Base-by-base conservation (phyloP, 2,888 invertebrate species). In the Cheilosia urbana region DNA sequence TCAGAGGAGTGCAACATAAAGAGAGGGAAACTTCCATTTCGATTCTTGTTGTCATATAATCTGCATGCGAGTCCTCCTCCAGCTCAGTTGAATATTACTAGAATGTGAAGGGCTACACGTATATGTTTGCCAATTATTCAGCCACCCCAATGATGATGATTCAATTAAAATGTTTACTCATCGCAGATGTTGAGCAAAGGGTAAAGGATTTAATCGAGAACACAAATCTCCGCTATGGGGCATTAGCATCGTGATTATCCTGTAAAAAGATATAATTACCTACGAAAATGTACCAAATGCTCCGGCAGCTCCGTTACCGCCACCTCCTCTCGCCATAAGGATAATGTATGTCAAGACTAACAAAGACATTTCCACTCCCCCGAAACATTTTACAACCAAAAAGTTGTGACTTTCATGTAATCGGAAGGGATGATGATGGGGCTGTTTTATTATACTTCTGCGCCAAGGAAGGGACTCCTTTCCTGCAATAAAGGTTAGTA, bases 141-240 rank as follows among this genome's bases (percentile, higher is more conserved):
- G 34, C 34, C 45, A 27, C 42, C 49, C 63, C 55, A 72, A 83
- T n/a, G n/a, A n/a, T n/a, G n/a, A 24, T 73, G 63, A 78, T 69
- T 73, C 73, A 83, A 83, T 83, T 83, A 79, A 27, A 69, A 58
- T 51, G 63, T 79, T 83, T 63, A 53, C 62, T 63, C 73, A 47
- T 72, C 13, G 27, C 49, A 60, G 42, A 51, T 53, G 27, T 82
- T 37, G 60, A 6, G 57, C 68, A 51, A 49, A 68, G n/a, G 5
- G 7, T 17, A 45, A 15, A 17, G 47, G 9, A 19, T 47, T 45
- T n/a, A 19, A 19, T 2, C 19, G 30, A 30, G 30, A 30, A 2
- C 9, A 9, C 47, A 42, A 63, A 63, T 69, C 51, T 63, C n/a
- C 42, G 4, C 49, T 51, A 55, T 42, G 47, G 55, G 49, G 1